phyloP scores from a whole-genome alignment of 2,113 vertebrate genomes.

The Dromaius novaehollandiae region DNA sequence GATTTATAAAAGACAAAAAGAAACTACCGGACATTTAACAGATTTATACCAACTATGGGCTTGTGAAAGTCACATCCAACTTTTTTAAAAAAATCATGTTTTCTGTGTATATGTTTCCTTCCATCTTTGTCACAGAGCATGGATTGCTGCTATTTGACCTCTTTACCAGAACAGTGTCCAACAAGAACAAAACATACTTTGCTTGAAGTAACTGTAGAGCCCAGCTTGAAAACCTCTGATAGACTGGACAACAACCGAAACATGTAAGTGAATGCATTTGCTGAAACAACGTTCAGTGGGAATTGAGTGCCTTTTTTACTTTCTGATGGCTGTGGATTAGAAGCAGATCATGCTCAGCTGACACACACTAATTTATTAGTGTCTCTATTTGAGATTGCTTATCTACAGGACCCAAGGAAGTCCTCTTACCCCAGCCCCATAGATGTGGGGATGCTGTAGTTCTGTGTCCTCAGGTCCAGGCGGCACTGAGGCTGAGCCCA shows the following conservation, averaged over 20 bases:
- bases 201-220: background rate
- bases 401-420: fast-evolving
- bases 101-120: background rate
- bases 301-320: background rate
- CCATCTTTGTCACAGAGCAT: background rate
- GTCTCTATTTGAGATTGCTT: background rate
- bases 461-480: background rate
- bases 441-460: too few species aligned
- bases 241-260: background rate
- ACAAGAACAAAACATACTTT: background rate
- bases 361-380: background rate
- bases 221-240: background rate
- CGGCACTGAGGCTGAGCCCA: background rate
- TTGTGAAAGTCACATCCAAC: background rate
- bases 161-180: background rate
- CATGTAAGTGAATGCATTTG: background rate
- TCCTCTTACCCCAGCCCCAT: background rate
- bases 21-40: background rate
- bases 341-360: background rate
- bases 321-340: background rate
- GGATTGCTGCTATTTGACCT: background rate
- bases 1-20: conserved; percentile 22
- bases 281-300: background rate
- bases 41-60: background rate
- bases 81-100: background rate